Evolutionary conservation across 2,113 vertebrate species (phyloP), one percentile per base, ranked within the genome.

Genomic region (Steatornis caripensis): DNA sequence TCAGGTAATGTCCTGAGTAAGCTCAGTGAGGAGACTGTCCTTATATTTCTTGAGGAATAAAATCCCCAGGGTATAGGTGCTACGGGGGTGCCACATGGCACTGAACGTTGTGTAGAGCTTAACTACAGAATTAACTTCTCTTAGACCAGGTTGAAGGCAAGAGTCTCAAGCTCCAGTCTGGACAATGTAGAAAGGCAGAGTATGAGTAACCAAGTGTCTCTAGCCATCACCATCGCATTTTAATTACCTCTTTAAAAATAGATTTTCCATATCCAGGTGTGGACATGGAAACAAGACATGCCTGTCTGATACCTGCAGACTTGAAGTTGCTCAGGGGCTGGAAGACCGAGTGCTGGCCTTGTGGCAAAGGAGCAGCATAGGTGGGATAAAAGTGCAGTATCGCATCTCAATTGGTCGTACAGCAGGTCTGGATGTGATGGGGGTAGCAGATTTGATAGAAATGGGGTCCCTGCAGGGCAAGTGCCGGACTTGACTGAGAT

Each of bases 391-490:
- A 70, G 30, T 5, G 34, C 15, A 55, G 7, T 0, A 1, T 37
- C 3, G 0, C 23, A 32, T 22, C 36, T 68, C 22, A 30, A 0
- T 12, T 26, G 16, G 16, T 61, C 36, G 24, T 26, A 51, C 10
- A 30, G 24, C 2, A 4, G 23, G 22, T 71, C 37, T 77, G 34
- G 21, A 39, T 27, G 30, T 1, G 2, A 4, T 20, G 22, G 5
- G 4, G 6, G 14, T 23, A 62, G 19, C 20, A 69, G 14, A 43
- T 54, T 30, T 74, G 32, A 34, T 51, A 32, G 34, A 75, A 89
- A 55, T 11, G 16, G 10, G 8, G 11, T 55, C 32, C 19, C 22
- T 53, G 22, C 0, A 4, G 6, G 41, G 14, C 30, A 1, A 2
- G 15, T 58, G 19, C 9, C 36, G 37, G 21, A 55, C 32, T 37